Evolutionary conservation across 2,113 vertebrate species (phyloP).

Genomic region (Sinocyclocheilus anophthalmus): DNA sequence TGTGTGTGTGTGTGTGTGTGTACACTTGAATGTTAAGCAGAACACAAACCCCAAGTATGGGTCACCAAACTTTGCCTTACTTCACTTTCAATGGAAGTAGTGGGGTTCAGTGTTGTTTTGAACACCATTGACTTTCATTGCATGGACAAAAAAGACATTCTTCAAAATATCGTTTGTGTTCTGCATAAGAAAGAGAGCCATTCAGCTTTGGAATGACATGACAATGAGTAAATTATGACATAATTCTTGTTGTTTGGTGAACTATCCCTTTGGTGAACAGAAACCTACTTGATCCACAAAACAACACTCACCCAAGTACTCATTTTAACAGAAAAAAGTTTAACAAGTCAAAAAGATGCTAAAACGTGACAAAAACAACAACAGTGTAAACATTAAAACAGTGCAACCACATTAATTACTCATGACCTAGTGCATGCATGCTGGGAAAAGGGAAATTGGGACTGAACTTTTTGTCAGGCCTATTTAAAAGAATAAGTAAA

Average conservation of each 20-base stretch:
- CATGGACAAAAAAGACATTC: background rate
- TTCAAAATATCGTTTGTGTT: background rate
- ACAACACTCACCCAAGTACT: background rate
- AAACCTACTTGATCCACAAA: background rate
- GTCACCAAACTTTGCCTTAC: no score
- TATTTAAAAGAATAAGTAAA: background rate
- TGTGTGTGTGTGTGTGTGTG: no score
- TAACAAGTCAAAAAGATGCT: background rate
- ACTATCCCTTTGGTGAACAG: background rate
- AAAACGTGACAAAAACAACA: background rate
- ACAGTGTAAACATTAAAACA: background rate
- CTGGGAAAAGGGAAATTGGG: background rate
- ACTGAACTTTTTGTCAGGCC: background rate
- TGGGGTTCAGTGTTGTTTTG: background rate
- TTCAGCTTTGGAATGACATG: background rate
- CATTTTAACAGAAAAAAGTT: background rate
- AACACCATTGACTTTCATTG: background rate
- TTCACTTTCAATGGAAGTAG: no score
- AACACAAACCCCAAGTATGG: background rate
- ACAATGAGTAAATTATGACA: background rate
- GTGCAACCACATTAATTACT: background rate
- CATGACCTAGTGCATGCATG: background rate
- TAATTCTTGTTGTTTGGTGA: background rate
- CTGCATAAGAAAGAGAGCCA: background rate
- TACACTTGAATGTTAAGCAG: no score